These are phyloP conservation scores for Lasaia peninsularis DNA, from an alignment of 1,140 invertebrate species.

Conservation along the genomic window DNA sequence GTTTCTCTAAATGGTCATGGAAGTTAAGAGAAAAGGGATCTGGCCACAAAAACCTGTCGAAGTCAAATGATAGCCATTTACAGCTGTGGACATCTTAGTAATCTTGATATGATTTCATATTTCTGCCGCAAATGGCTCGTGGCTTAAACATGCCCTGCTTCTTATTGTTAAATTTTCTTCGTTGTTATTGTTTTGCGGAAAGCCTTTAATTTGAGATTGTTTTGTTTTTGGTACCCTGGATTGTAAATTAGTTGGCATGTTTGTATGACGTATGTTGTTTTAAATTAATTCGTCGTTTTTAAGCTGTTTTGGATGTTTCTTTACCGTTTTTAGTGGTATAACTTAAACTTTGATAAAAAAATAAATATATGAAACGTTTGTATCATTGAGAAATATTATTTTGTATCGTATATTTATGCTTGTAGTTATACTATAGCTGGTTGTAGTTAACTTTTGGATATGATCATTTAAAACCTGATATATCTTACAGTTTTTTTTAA, in stretches of 20 bases:
- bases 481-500: too few relatives aligned
- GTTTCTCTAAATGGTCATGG: constrained; percentile 34
- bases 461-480: too few relatives aligned
- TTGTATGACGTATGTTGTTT: too few relatives aligned
- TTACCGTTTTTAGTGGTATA: too few relatives aligned
- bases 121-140: constrained; percentile 24
- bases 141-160: constrained; percentile 1
- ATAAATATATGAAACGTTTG: too few relatives aligned
- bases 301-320: too few relatives aligned
- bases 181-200: constrained; percentile 13
- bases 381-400: too few relatives aligned
- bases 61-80: constrained; percentile 38
- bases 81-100: constrained; percentile 28
- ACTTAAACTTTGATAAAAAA: too few relatives aligned
- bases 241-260: background rate
- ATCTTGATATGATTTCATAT: constrained; percentile 47
- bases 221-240: background rate
- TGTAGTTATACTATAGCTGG: too few relatives aligned
- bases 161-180: constrained; percentile 16
- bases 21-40: constrained; percentile 29
- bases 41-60: constrained; percentile 37
- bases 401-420: too few relatives aligned
- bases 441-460: too few relatives aligned
- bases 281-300: too few relatives aligned
- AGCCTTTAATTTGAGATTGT: background rate